Evolutionary conservation across 2,888 invertebrate species (phyloP), one percentile per base, ranked within the genome.

Genomic region (Biston stratarius): DNA sequence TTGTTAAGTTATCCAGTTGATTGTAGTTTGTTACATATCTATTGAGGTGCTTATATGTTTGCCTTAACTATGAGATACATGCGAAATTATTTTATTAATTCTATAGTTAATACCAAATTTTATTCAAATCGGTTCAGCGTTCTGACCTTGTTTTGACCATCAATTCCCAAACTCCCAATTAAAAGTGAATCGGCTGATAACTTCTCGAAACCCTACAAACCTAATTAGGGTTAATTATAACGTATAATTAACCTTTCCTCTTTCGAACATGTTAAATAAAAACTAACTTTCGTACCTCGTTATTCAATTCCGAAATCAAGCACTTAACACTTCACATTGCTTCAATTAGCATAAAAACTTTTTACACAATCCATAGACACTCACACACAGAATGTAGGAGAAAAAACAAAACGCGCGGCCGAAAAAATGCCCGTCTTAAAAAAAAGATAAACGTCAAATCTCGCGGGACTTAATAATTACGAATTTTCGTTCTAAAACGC

Each of bases 321-420:
- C 63, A 67, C 67, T 67, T 59, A 48, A n/a, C 69, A 69, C 64
- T 62, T 69, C 69, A 69, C 69, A 64, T 57, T 51, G 40, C 63
- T 40, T 58, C 61, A 67, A 61, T 69, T 64, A 64, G 14, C 42
- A 61, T 59, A 59, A 49, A 58, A 64, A 61, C 69, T 61, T 59
- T 69, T 64, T 58, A 38, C 61, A 64, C 67, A 14, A 62, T 58
- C 58, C 61, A 60, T 62, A 49, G 38, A 55, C 59, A 67, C 67
- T 59, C 68, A 68, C 68, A 49, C 58, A 53, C 59, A 15, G 40
- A 57, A 57, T 24, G 45, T 36, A 55, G 52, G 24, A 15, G 11
- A 6, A 10, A 3, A 55, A 55, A 55, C 40, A 1, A 42, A 44
- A 42, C 55, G 55, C 42, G 14, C 55, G n/a, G 7, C 7, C 9